These are phyloP conservation scores for Acinonyx jubatus DNA, from an alignment of 2,113 vertebrate species.

Conservation along the genomic window DNA sequence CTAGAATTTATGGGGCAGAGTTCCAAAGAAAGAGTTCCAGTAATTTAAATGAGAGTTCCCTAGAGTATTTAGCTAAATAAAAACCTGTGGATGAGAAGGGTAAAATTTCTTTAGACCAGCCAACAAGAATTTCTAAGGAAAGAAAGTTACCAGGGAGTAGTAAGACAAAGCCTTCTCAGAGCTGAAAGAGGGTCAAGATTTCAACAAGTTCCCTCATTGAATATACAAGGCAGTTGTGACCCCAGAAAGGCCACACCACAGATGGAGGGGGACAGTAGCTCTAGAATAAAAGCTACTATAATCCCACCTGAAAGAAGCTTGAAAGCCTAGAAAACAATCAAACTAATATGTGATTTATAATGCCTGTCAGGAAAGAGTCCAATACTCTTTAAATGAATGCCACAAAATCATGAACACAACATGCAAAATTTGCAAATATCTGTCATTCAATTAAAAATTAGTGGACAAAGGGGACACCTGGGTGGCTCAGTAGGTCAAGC, in stretches of 20 bases:
- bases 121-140: background rate
- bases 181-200: background rate
- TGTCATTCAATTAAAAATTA: constrained; percentile 12
- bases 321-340: background rate
- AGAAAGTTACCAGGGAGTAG: background rate
- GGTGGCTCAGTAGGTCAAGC: too few species aligned
- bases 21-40: background rate
- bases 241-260: background rate
- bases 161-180: background rate
- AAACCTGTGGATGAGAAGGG: background rate
- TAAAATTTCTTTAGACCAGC: background rate
- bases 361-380: background rate
- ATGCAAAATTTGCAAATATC: constrained; percentile 12
- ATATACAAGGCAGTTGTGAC: background rate
- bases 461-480: background rate
- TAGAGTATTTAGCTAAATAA: background rate
- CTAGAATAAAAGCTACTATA: background rate
- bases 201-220: background rate
- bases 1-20: background rate
- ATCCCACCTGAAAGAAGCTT: background rate
- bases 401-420: background rate
- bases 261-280: background rate
- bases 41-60: background rate
- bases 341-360: background rate
- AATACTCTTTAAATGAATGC: background rate